Evolutionary conservation across 2,797 vertebrate genomes (phyloP).

Genomic region (Scomberomorus guttatus): DNA sequence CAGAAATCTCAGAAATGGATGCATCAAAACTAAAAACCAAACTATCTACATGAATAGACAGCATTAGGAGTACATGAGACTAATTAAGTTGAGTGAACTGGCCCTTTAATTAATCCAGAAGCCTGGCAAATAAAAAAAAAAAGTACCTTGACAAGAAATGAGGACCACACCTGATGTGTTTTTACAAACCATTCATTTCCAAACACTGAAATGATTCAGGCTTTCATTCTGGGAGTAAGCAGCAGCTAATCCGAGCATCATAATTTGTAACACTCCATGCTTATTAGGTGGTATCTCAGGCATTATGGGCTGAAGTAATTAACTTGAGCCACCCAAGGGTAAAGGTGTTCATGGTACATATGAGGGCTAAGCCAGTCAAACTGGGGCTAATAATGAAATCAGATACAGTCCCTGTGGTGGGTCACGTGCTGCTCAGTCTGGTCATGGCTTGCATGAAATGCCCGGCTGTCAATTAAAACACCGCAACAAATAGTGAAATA

Average conservation of each 20-base stretch:
- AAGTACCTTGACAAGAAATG: neutral
- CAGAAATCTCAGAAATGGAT: neutral
- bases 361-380: constrained; percentile 80
- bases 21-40: neutral
- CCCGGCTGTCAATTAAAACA: constrained; percentile 68
- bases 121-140: neutral
- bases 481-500: constrained; percentile 56
- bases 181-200: constrained; percentile 5
- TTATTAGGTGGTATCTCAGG: constrained; percentile 76
- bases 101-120: constrained; percentile 20
- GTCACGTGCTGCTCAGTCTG: constrained; percentile 69
- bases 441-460: constrained; percentile 62
- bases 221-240: constrained; percentile 45
- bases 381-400: constrained; percentile 86
- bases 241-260: constrained; percentile 65
- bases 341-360: constrained; percentile 82
- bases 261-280: constrained; percentile 72
- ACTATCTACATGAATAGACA: neutral
- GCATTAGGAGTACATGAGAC: neutral
- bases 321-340: constrained; percentile 78
- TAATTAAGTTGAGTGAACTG: neutral
- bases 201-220: constrained; percentile 28
- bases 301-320: constrained; percentile 80
- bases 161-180: constrained; percentile 4
- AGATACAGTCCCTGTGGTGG: constrained; percentile 76